These are phyloP conservation scores for Battus philenor DNA, from an alignment of 1,140 invertebrate species.

Conservation along the genomic window DNA sequence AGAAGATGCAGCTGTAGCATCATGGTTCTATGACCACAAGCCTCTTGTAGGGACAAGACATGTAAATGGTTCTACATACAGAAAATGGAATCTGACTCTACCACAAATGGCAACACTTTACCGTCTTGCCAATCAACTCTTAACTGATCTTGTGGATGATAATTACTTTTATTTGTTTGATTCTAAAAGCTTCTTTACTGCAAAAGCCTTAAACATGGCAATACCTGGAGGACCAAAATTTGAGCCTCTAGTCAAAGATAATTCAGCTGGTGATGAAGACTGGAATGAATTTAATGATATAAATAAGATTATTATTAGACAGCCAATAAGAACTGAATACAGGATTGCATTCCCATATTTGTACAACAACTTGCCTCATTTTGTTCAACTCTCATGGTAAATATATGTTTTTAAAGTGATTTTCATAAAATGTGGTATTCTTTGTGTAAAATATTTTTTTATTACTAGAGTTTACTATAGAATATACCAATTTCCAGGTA, in stretches of 20 bases:
- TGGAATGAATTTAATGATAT: slow-evolving; percentile 99
- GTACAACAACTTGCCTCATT: slow-evolving; percentile 99
- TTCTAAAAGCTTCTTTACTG: slow-evolving; percentile 99
- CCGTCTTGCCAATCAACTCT: slow-evolving; percentile 96
- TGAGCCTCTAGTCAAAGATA: slow-evolving; percentile 99
- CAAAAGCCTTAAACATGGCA: slow-evolving; percentile 99
- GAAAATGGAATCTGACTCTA: slow-evolving; percentile 95
- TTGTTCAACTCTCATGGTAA: slow-evolving; percentile 95
- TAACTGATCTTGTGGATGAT: slow-evolving; percentile 98
- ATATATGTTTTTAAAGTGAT: slow-evolving; percentile 36
- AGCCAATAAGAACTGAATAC: slow-evolving; percentile 99
- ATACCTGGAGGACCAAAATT: slow-evolving; percentile 99
- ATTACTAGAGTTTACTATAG: too few species aligned
- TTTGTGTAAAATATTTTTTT: too few species aligned
- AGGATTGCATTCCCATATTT: slow-evolving; percentile 99
- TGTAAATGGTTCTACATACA: slow-evolving; percentile 98
- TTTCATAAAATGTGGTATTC: too few species aligned
- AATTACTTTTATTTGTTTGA: slow-evolving; percentile 99
- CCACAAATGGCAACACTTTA: slow-evolving; percentile 99
- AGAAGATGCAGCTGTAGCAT: slow-evolving; percentile 92
- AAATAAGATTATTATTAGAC: slow-evolving; percentile 99
- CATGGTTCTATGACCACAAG: slow-evolving; percentile 99
- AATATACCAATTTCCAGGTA: slow-evolving; percentile 93
- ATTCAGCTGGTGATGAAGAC: slow-evolving; percentile 98
- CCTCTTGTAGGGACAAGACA: slow-evolving; percentile 93